Evolutionary conservation across 2,888 invertebrate species (phyloP).

Genomic region (Syritta pipiens): DNA sequence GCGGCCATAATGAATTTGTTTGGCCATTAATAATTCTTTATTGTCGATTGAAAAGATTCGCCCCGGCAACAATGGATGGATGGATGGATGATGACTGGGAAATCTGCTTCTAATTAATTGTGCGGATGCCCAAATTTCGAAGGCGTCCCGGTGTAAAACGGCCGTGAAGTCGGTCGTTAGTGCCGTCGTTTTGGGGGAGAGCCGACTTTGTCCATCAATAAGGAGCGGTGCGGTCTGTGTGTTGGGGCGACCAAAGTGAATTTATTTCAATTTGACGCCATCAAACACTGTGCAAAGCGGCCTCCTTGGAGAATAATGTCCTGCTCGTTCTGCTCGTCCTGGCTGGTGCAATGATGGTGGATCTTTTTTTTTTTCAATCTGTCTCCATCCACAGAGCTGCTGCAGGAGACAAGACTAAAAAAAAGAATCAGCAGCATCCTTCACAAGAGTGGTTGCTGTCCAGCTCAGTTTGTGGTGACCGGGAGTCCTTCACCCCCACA

Average conservation of each 20-base stretch:
- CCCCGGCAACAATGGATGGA: conserved; percentile 25
- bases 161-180: conserved; percentile 8
- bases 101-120: conserved; percentile 65
- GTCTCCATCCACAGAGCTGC: conserved; percentile 17
- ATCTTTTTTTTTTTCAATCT: conserved; percentile 55
- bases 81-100: conserved; percentile 48
- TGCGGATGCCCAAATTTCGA: conserved; percentile 7
- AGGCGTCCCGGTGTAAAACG: conserved; percentile 38
- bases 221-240: conserved; percentile 14
- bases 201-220: conserved; percentile 36
- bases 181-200: not conserved
- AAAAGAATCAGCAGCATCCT: conserved; percentile 21
- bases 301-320: conserved; percentile 26
- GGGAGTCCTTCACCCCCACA: conserved; percentile 11
- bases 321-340: conserved; percentile 15
- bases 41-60: conserved; percentile 67
- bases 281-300: conserved; percentile 22
- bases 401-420: conserved; percentile 5
- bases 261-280: conserved; percentile 61
- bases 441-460: conserved; percentile 17
- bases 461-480: conserved; percentile 6
- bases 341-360: conserved; percentile 4
- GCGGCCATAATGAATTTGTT: conserved; percentile 63
- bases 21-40: conserved; percentile 69
- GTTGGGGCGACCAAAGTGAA: conserved; percentile 42